phyloP scores from a whole-genome alignment of 2,113 vertebrate species.

The Setophaga coronata region DNA sequence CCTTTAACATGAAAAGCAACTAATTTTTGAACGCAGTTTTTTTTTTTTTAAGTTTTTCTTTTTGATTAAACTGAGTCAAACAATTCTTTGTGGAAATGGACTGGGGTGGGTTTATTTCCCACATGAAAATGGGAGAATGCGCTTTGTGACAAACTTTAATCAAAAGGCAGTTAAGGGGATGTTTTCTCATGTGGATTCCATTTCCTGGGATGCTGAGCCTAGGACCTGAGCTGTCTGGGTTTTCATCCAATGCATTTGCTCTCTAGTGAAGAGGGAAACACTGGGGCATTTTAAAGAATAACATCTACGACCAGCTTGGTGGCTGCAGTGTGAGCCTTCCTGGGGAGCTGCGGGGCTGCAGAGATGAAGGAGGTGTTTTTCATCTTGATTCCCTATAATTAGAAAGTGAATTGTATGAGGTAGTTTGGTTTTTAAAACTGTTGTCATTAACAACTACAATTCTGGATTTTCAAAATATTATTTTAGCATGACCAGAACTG shows the following conservation, averaged over 20 bases:
- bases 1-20: slow-evolving; percentile 14
- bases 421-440: not conserved
- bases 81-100: not conserved
- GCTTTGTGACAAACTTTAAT: slow-evolving; percentile 12
- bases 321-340: not conserved
- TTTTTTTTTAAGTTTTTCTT: not conserved
- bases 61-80: not conserved
- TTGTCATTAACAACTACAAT: not conserved
- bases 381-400: not conserved
- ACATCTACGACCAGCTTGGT: not conserved
- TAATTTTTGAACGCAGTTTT: not conserved
- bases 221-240: not conserved
- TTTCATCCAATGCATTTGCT: not conserved
- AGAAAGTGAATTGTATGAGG: not conserved
- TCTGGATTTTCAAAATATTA: not conserved
- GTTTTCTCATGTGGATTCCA: slow-evolving; percentile 55
- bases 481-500: not conserved
- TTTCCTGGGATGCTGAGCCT: slow-evolving; percentile 40
- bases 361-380: not conserved
- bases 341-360: not conserved
- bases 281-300: not conserved
- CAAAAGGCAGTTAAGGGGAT: slow-evolving; percentile 27
- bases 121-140: not conserved
- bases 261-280: not conserved
- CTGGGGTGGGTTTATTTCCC: not conserved